Percentiles rank a stretch among this genome's conserved stretches.
phyloP scores from a whole-genome alignment of 1,140 invertebrate genomes.

The Ridgeia piscesae region DNA sequence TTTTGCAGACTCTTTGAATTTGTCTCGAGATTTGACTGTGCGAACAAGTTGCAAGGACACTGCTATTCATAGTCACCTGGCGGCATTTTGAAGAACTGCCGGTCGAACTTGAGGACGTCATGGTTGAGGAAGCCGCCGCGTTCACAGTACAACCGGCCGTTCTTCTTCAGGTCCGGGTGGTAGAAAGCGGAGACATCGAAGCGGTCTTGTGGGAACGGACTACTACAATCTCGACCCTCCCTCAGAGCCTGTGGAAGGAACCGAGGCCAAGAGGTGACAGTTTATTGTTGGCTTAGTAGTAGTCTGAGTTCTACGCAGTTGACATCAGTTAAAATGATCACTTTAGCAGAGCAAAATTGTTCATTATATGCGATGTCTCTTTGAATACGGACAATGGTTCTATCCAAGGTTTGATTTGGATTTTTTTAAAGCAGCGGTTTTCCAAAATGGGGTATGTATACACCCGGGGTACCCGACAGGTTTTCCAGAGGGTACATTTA shows the following conservation, averaged over 20 bases:
- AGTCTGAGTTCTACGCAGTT: too few relatives aligned
- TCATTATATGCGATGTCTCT: too few relatives aligned
- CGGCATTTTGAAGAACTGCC: neutral
- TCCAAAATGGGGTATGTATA: too few relatives aligned
- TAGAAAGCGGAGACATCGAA: neutral
- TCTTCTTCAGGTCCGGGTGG: neutral
- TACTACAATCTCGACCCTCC: neutral
- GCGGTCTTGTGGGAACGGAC: neutral
- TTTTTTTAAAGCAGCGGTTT: too few relatives aligned
- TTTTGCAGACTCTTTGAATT: neutral
- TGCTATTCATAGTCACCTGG: neutral
- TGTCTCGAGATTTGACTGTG: neutral
- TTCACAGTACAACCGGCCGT: neutral
- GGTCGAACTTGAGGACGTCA: neutral
- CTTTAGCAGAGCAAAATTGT: too few relatives aligned
- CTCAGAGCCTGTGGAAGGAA: neutral
- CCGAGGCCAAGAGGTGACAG: too few relatives aligned
- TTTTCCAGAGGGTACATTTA: too few relatives aligned
- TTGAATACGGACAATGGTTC: too few relatives aligned
- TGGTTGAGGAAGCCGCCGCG: neutral
- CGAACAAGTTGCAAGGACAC: neutral
- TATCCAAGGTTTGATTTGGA: too few relatives aligned
- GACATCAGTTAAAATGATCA: too few relatives aligned
- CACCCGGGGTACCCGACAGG: too few relatives aligned
- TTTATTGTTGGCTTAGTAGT: too few relatives aligned